Evolutionary conservation across 2,113 vertebrate species (phyloP), one percentile per base, ranked within the genome.

Genomic region (Lophura nycthemera): DNA sequence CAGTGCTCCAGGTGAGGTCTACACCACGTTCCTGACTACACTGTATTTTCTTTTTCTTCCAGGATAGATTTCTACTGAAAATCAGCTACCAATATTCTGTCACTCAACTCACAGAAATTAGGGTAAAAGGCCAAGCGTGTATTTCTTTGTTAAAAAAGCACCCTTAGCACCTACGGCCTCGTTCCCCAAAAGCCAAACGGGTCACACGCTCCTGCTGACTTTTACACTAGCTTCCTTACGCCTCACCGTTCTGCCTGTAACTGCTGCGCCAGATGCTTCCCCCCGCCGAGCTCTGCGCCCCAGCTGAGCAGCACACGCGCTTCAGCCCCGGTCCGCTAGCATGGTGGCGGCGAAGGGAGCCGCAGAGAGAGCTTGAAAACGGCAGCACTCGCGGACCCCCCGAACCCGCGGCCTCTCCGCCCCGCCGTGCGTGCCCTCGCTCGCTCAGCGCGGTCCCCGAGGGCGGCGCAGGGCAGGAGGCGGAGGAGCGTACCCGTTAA

Each of bases 101-200:
- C n/a, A 65, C 7, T 78, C 32, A 47, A 54, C 50, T 74, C 43
- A 61, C n/a, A 63, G 22, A 69, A 72, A 42, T 84, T 13, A 30
- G 63, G 1, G 14, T 61, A 70, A n/a, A n/a, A 57, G 10, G 5
- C 12, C 4, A 85, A 21, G 20, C 1, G 0, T 18, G 10, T 18
- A 30, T 19, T 64, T 24, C 25, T 54, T 54, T 29, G 2, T 29
- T 54, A 9, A 43, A 38, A 16, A 79, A n/a, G 17, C 5, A 36
- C n/a, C 45, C 83, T 86, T 63, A 59, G 50, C 29, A 59, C 11
- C 22, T 50, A 50, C 7, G 24, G 48, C 24, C 24, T 50, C 13
- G 24, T 50, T 50, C 24, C 48, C 48, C 48, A 50, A 50, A 50
- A 25, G 48, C 48, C 24, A 50, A 25, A 50, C 13, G 48, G 48